A percentile compares a stretch with the other conserved stretches of the same genome.
Conservation (phyloP, 2,797 vertebrate genomes). For the Cirrhinus molitorella region DNA sequence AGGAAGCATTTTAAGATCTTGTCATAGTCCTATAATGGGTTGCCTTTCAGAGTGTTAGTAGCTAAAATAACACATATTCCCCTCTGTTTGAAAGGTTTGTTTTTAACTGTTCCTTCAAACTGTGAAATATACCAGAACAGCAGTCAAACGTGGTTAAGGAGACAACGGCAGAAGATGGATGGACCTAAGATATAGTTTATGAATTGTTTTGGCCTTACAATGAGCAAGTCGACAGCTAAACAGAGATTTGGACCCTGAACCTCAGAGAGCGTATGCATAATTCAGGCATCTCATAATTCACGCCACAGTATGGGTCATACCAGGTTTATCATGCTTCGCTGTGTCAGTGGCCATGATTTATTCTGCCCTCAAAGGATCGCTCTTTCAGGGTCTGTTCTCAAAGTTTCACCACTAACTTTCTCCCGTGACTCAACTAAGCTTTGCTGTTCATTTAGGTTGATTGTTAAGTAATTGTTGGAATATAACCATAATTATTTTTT, state of each 20-base stretch:
- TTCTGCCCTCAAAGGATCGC: background rate
- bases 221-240: background rate
- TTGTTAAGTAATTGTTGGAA: background rate
- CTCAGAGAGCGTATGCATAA: slow-evolving; percentile 30
- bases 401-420: slow-evolving; percentile 6
- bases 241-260: slow-evolving; percentile 25
- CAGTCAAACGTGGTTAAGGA: background rate
- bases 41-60: slow-evolving; percentile 8
- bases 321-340: slow-evolving; percentile 45
- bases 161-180: background rate
- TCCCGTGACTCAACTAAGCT: background rate
- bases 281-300: slow-evolving; percentile 39
- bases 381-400: slow-evolving; percentile 16
- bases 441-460: background rate
- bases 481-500: no score
- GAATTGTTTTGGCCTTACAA: slow-evolving; percentile 1
- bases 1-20: slow-evolving; percentile 42
- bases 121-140: slow-evolving; percentile 18
- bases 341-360: slow-evolving; percentile 39
- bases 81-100: background rate
- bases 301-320: slow-evolving; percentile 9
- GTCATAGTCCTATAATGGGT: slow-evolving; percentile 25
- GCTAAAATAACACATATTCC: slow-evolving; percentile 8
- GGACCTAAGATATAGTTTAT: background rate
- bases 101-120: slow-evolving; percentile 33